These are phyloP conservation scores for Leucophenga montana DNA, from an alignment of 2,888 invertebrate genomes.

Conservation along the genomic window DNA sequence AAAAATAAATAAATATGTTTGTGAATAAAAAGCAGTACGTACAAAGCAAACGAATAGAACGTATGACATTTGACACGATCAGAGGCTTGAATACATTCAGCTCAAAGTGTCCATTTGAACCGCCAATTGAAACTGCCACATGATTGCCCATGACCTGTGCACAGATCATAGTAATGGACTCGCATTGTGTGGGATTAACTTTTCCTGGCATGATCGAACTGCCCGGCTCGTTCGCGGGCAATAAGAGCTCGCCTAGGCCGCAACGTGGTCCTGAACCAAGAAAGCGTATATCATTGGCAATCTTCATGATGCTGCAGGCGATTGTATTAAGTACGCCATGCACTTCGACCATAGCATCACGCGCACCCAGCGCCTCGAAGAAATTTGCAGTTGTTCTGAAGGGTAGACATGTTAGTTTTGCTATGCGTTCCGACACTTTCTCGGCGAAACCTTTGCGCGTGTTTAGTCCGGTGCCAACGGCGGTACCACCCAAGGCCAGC, in stretches of 20 bases:
- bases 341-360: slow-evolving; percentile 95
- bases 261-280: slow-evolving; percentile 97
- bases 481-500: slow-evolving; percentile 95
- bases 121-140: slow-evolving; percentile 91
- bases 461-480: slow-evolving; percentile 97
- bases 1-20: no score
- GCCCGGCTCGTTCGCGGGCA: slow-evolving; percentile 99
- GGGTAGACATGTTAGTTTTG: slow-evolving; percentile 87
- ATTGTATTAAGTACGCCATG: slow-evolving; percentile 94
- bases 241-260: slow-evolving; percentile 91
- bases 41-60: slow-evolving; percentile 89
- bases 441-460: slow-evolving; percentile 94
- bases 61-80: slow-evolving; percentile 92
- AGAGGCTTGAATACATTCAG: slow-evolving; percentile 98
- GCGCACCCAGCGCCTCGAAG: slow-evolving; percentile 95
- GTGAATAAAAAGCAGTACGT: slow-evolving; percentile 74
- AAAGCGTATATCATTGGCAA: slow-evolving; percentile 93
- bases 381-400: slow-evolving; percentile 96
- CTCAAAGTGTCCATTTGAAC: slow-evolving; percentile 97
- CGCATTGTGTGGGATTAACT: slow-evolving; percentile 99
- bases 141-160: slow-evolving; percentile 98
- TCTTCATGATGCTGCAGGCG: slow-evolving; percentile 96
- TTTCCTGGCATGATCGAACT: slow-evolving; percentile 99
- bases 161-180: slow-evolving; percentile 96
- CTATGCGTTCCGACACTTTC: slow-evolving; percentile 87